Evolutionary conservation across 2,797 vertebrate genomes (phyloP), one percentile per base, ranked within the genome.

Genomic region (Neomorphus geoffroyi): DNA sequence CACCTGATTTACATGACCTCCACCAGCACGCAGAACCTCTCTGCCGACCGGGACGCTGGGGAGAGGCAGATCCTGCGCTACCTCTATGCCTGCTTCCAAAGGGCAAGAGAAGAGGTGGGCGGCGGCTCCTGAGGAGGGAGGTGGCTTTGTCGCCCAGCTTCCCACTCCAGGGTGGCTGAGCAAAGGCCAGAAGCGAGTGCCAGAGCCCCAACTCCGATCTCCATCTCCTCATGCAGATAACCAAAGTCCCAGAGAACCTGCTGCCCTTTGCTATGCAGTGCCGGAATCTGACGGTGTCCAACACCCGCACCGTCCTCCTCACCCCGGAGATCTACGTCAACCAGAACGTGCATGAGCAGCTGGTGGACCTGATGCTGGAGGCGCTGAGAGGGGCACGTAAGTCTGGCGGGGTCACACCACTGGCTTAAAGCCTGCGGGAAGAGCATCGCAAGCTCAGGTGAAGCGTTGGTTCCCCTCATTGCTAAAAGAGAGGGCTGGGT

Each of bases 221-320:
- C 10, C 0, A 48, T 17, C 24, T 89, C 78, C 78, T 17, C 21
- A 62, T 24, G 4, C 97, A 99, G 99, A 98, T 99, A 92, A 99
- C 98, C 58, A 99, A 99, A 97, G 99, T 99, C 64, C 99, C 99
- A 0, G 99, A 99, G 98, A 99, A 99, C 93, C 97, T 99, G 57
- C 97, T 99, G 78, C 98, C 99, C 6, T 99, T 98, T 5, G 99
- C 99, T 0, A 97, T 99, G 65, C 98, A 98, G 92, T 99, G 99
- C 96, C 99, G 99, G 92, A 98, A 99, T 93, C 98, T 99, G 92
- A 98, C 98, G 0, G 98, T 99, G 85, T 99, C 99, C 1, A 99
- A 99, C 92, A 96, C 98, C 1, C 97, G 98, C 39, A 99, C 99
- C 0, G 98, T 99, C 43, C 98, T 99, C 32, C 99, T 99, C 73